A percentile compares a stretch with the other conserved stretches of the same genome.
phyloP scores from a whole-genome alignment of 2,797 vertebrate species.

The Alfaro cultratus region DNA sequence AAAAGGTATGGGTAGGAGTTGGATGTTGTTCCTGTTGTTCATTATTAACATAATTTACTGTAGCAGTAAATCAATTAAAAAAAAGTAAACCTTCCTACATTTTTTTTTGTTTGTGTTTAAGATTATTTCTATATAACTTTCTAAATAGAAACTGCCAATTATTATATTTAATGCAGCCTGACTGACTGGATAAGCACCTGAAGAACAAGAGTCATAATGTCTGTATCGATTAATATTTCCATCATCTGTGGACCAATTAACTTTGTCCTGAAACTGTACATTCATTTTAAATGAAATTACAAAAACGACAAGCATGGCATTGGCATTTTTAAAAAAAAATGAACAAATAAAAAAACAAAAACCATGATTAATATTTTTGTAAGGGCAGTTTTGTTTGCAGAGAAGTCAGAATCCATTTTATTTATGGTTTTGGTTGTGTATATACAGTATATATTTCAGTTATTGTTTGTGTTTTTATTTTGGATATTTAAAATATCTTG shows the following conservation, averaged over 20 bases:
- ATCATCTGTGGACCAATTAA: not conserved
- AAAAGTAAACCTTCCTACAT: not conserved
- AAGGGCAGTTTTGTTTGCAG: too few relatives aligned
- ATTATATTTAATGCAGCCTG: not conserved
- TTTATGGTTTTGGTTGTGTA: too few relatives aligned
- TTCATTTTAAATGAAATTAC: not conserved
- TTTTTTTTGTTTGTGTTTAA: not conserved
- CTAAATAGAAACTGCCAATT: not conserved
- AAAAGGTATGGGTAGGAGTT: not conserved
- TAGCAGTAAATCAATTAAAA: not conserved
- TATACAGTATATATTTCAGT: too few relatives aligned
- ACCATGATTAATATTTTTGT: too few relatives aligned
- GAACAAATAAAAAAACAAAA: not conserved
- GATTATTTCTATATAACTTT: not conserved
- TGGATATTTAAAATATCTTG: too few relatives aligned
- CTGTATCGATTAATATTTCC: not conserved
- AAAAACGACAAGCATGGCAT: not conserved
- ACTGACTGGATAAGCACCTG: not conserved
- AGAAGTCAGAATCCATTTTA: too few relatives aligned
- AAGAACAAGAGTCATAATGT: not conserved
- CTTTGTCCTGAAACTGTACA: not conserved
- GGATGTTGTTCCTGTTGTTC: not conserved
- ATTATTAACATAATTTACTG: not conserved
- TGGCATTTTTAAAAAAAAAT: not conserved
- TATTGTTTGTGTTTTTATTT: too few relatives aligned